Conservation (phyloP, 2,888 invertebrate genomes). For the Drepanosiphum platanoidis region DNA sequence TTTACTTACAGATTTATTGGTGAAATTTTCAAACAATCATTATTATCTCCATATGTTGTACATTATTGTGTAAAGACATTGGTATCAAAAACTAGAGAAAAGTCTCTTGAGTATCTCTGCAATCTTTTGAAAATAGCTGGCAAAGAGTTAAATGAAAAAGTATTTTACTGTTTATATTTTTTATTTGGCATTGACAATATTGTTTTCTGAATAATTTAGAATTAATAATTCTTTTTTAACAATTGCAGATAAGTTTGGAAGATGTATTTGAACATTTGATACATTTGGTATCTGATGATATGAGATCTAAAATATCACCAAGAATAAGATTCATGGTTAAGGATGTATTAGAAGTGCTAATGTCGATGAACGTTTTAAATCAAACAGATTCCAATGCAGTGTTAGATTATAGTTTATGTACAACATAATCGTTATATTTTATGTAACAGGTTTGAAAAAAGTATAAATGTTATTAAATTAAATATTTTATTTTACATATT, state of each 20-base stretch:
- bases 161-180: no score
- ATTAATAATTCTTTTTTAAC: neutral
- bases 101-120: conserved; percentile 37
- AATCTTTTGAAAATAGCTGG: conserved; percentile 47
- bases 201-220: neutral
- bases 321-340: conserved; percentile 55
- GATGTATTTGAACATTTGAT: conserved; percentile 40
- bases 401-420: conserved; percentile 14
- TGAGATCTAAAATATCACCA: conserved; percentile 49
- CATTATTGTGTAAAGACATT: conserved; percentile 44
- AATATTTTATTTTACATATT: neutral
- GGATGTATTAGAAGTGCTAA: conserved; percentile 37
- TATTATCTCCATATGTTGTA: conserved; percentile 35
- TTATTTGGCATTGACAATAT: neutral
- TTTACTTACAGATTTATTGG: conserved; percentile 47
- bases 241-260: conserved; percentile 24
- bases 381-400: conserved; percentile 5
- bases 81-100: conserved; percentile 17
- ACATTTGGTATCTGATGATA: conserved; percentile 52
- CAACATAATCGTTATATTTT: neutral
- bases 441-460: neutral
- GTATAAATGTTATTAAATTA: neutral
- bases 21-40: conserved; percentile 47
- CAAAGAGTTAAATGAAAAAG: conserved; percentile 44
- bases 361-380: neutral